Percentiles rank a stretch among this genome's conserved stretches.
Evolutionary conservation across 2,113 vertebrate genomes (phyloP).

Genomic region (Bostrychus sinensis): DNA sequence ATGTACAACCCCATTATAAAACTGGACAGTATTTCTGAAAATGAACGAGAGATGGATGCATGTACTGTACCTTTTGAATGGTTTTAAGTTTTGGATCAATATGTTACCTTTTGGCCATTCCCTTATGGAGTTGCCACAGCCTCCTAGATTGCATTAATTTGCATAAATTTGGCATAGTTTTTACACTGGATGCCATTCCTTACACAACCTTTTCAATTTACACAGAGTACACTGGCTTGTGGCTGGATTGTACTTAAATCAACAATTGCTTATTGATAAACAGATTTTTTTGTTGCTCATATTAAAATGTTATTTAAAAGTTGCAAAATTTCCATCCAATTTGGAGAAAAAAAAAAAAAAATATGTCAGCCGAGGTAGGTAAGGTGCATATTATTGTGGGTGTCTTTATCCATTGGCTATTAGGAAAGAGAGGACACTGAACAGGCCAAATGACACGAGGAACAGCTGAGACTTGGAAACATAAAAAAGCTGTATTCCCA

Average conservation of each 20-base stretch:
- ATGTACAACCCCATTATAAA: not conserved
- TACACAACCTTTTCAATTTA: not conserved
- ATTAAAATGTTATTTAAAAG: too few species aligned
- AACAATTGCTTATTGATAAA: not conserved
- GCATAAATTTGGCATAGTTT: not conserved
- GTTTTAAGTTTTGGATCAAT: not conserved
- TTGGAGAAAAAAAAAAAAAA: too few species aligned
- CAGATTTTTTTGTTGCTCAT: too few species aligned
- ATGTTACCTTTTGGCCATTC: not conserved
- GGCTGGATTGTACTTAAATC: not conserved
- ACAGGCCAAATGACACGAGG: not conserved
- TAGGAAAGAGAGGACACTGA: not conserved
- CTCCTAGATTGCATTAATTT: not conserved
- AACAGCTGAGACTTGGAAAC: not conserved
- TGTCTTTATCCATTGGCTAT: too few species aligned
- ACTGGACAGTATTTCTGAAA: constrained; percentile 50
- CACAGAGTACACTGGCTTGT: too few species aligned
- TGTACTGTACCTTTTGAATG: constrained; percentile 1
- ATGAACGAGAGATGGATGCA: constrained; percentile 34
- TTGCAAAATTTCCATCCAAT: too few species aligned
- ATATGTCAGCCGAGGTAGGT: too few species aligned
- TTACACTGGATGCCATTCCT: not conserved
- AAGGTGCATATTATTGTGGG: too few species aligned
- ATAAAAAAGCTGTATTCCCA: constrained; percentile 16
- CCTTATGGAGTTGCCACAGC: not conserved